Conservation (phyloP, 2,797 vertebrate species). For the Apogon hyalosoma region DNA sequence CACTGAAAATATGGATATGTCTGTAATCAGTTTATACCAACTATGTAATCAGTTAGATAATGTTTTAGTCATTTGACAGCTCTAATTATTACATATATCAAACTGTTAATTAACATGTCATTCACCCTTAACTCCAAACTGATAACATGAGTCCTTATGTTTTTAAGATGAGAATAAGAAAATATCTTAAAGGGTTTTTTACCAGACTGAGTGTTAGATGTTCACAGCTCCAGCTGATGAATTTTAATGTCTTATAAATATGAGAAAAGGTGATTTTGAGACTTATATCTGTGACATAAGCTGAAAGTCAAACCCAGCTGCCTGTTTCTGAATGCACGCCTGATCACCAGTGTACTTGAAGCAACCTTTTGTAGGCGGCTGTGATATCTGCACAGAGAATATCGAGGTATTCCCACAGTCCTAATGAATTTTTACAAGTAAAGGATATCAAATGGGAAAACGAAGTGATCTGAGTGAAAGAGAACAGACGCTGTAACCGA, state of each 20-base stretch:
- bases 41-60: no score
- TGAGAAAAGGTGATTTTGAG: background rate
- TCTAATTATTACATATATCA: no score
- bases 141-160: no score
- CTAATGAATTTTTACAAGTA: conserved; percentile 45
- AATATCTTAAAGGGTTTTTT: no score
- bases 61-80: no score
- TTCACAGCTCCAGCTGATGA: no score
- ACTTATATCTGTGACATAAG: background rate
- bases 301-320: conserved; percentile 27
- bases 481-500: conserved; percentile 20
- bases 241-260: background rate
- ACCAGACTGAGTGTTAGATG: no score
- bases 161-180: no score
- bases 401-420: conserved; percentile 24
- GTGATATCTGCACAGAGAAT: conserved; percentile 13
- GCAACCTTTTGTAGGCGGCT: conserved; percentile 29
- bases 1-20: no score
- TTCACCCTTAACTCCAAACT: no score
- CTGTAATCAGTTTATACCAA: no score
- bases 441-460: conserved; percentile 55
- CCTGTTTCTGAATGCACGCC: conserved; percentile 8
- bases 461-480: conserved; percentile 40
- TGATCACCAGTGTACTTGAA: conserved; percentile 32
- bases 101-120: no score